Evolutionary conservation across 2,888 invertebrate genomes (phyloP), one percentile per base, ranked within the genome.

Genomic region (Mythimna ferrago): DNA sequence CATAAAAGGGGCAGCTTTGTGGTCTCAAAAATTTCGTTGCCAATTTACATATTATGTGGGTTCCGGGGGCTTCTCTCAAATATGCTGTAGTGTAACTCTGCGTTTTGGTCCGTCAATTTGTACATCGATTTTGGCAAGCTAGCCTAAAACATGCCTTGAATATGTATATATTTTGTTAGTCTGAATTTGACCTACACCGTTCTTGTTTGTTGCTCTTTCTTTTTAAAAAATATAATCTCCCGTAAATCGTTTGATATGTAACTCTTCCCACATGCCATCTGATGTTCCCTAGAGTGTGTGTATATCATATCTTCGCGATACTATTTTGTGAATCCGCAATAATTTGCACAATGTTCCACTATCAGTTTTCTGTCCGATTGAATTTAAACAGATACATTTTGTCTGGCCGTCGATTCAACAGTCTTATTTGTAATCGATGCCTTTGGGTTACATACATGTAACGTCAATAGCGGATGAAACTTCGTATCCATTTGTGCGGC

Each of bases 361-460:
- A 89, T 90, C 90, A 80, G 79, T 75, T 82, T 83, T 82, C 78
- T 85, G 75, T 82, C 76, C 82, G 86, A 83, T 76, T 87, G 81
- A 81, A 74, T 85, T 84, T 77, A 74, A 83, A 86, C 80, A 81
- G 80, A 80, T 82, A 81, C 70, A 72, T 68, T 77, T 84, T 82
- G 76, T 79, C 57, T 77, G 56, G 41, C 74, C 68, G 57, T 54
- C 73, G 68, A 79, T 71, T 79, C 56, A 48, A 58, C 60, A 71
- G 65, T 65, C 60, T 76, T 63, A 75, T 69, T 76, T 73, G 69
- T 66, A 38, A 32, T 56, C 51, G 54, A 66, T 71, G 53, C 72
- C 65, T 57, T 76, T 51, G 65, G 51, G 73, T 35, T 70, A 67
- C 64, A 54, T 54, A 75, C 69, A 67, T 67, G 16, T 66, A 58